Evolutionary conservation across 2,113 vertebrate species (phyloP).

Genomic region (Muntiacus muntjak): DNA sequence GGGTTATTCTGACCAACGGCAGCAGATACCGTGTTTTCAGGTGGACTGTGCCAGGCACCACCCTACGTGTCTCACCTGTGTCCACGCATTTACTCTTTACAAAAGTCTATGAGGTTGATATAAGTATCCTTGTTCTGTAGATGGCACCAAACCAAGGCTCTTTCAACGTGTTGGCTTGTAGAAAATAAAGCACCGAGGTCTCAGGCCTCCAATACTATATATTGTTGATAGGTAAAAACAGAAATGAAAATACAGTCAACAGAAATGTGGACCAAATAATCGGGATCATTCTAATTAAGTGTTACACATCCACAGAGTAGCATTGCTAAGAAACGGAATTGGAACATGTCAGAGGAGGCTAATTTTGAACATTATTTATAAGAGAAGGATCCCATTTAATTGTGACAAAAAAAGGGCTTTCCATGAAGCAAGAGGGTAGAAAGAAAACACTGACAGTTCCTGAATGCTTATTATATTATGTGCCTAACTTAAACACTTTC

Average conservation of each 20-base stretch:
- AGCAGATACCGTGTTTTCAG: rapidly evolving
- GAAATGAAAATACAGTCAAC: neutral
- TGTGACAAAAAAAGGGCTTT: neutral
- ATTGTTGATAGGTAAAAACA: slow-evolving; percentile 3
- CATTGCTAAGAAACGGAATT: neutral
- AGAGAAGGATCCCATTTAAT: neutral
- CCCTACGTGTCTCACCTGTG: neutral
- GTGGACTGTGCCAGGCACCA: neutral
- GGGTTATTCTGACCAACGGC: rapidly evolving
- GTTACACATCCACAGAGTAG: neutral
- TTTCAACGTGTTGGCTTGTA: neutral
- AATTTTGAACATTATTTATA: slow-evolving; percentile 18
- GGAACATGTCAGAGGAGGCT: neutral
- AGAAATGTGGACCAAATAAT: neutral
- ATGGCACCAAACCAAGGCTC: neutral
- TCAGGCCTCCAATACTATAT: neutral
- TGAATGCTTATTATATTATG: neutral
- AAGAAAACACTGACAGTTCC: neutral
- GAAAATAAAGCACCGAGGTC: neutral
- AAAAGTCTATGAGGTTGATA: neutral
- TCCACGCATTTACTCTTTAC: neutral
- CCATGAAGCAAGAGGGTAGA: neutral
- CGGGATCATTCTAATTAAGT: slow-evolving; percentile 12
- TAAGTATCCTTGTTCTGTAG: neutral
- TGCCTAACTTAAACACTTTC: neutral